A percentile compares a stretch with the other conserved stretches of the same genome.
phyloP scores from a whole-genome alignment of 2,888 invertebrate species.

The Dynastes hyllus region DNA sequence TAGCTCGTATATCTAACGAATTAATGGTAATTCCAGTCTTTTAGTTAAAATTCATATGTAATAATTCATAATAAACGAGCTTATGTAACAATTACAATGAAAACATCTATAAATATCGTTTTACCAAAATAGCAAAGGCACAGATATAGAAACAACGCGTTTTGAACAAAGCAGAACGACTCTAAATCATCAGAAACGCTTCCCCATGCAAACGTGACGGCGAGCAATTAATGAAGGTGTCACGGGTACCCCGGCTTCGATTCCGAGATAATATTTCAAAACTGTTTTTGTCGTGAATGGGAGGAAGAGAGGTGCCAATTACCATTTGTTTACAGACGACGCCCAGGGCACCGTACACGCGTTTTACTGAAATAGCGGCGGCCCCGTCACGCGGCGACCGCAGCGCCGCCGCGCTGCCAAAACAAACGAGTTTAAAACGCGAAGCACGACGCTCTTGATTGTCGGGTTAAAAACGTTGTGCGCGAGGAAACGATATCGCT shows the following conservation, averaged over 20 bases:
- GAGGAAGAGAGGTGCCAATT: slow-evolving; percentile 7
- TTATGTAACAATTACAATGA: too few species aligned
- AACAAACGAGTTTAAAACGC: slow-evolving; percentile 22
- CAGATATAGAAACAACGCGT: too few species aligned
- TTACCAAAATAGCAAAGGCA: too few species aligned
- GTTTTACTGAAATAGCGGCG: background rate
- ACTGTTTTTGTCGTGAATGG: slow-evolving; percentile 4
- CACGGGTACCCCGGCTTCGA: too few species aligned
- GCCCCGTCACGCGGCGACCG: background rate
- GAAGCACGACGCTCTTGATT: background rate
- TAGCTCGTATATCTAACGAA: too few species aligned
- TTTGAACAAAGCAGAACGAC: too few species aligned
- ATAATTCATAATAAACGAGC: too few species aligned
- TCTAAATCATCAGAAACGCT: too few species aligned
- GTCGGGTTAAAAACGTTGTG: background rate
- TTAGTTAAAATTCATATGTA: too few species aligned
- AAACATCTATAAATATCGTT: too few species aligned
- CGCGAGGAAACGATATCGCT: background rate
- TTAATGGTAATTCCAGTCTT: too few species aligned
- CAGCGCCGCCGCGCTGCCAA: background rate
- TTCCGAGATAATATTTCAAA: slow-evolving; percentile 12
- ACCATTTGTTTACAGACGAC: slow-evolving; percentile 3
- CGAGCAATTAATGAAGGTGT: slow-evolving; percentile 1
- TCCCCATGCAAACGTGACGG: background rate
- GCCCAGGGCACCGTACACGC: too few species aligned